Evolutionary conservation across 2,888 invertebrate genomes (phyloP).

Genomic region (Drosophila monieri): DNA sequence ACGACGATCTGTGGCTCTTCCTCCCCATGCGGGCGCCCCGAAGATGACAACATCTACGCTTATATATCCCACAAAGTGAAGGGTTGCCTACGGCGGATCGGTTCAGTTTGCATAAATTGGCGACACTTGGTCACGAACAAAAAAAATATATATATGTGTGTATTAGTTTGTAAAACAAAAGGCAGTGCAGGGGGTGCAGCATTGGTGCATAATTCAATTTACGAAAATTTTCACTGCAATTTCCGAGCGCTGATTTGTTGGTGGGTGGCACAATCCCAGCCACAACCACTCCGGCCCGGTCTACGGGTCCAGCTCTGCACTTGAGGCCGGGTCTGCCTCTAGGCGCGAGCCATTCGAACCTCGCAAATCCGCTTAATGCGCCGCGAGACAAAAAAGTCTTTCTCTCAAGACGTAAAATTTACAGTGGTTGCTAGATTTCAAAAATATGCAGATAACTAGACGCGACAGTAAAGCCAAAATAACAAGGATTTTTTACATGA

Average conservation of each 20-base stretch:
- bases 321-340: slow-evolving; percentile 49
- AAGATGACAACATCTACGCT: slow-evolving; percentile 53
- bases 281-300: slow-evolving; percentile 28
- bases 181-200: slow-evolving; percentile 49
- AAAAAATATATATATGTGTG: slow-evolving; percentile 36
- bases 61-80: slow-evolving; percentile 41
- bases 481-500: not conserved
- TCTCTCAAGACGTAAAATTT: slow-evolving; percentile 52
- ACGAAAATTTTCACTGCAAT: slow-evolving; percentile 53
- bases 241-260: slow-evolving; percentile 55
- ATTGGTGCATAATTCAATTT: slow-evolving; percentile 76
- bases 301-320: slow-evolving; percentile 8
- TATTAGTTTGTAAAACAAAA: slow-evolving; percentile 23
- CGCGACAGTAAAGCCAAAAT: not conserved
- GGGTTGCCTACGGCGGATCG: slow-evolving; percentile 56
- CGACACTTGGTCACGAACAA: slow-evolving; percentile 73
- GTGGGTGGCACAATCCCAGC: slow-evolving; percentile 35
- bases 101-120: slow-evolving; percentile 51
- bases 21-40: slow-evolving; percentile 73
- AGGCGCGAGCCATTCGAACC: slow-evolving; percentile 81
- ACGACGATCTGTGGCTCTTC: slow-evolving; percentile 32
- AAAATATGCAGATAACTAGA: slow-evolving; percentile 20
- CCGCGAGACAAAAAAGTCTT: slow-evolving; percentile 46
- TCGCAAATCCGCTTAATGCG: slow-evolving; percentile 82
- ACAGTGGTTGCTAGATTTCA: not conserved